Evolutionary conservation across 2,113 vertebrate genomes (phyloP).

Genomic region (Gobius niger): DNA sequence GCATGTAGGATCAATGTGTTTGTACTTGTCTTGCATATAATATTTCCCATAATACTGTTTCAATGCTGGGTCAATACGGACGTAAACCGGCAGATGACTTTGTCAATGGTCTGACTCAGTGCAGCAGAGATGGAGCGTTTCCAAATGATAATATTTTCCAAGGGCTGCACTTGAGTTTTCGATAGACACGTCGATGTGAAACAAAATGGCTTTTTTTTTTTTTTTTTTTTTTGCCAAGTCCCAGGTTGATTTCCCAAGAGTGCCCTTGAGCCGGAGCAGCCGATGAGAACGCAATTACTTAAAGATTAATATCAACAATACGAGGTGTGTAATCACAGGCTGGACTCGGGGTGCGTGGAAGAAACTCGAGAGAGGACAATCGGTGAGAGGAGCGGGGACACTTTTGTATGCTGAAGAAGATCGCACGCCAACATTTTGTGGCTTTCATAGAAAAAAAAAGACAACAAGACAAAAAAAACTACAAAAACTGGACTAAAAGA

Average conservation of each 20-base stretch:
- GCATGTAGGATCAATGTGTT: no score
- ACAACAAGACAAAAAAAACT: no score
- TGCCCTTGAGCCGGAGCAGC: slow-evolving; percentile 1
- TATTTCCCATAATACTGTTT: no score
- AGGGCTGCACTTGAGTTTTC: slow-evolving; percentile 14
- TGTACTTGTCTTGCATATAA: no score
- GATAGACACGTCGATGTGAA: slow-evolving; percentile 8
- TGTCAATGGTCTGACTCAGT: background rate
- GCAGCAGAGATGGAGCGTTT: background rate
- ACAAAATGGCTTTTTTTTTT: background rate
- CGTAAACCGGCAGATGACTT: background rate
- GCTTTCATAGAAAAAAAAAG: no score
- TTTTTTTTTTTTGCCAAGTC: slow-evolving; percentile 14
- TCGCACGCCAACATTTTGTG: background rate
- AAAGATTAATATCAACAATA: slow-evolving; percentile 48
- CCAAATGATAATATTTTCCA: background rate
- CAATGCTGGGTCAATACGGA: background rate
- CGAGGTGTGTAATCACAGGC: slow-evolving; percentile 23
- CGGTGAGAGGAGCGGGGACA: background rate
- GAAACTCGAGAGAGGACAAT: background rate
- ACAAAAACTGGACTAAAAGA: no score
- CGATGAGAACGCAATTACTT: slow-evolving; percentile 48
- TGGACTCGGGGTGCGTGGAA: background rate
- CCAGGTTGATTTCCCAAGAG: slow-evolving; percentile 57
- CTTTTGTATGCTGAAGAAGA: background rate